A percentile compares a stretch with the other conserved stretches of the same genome.
Evolutionary conservation across 2,113 vertebrate genomes (phyloP).

Genomic region (Neolamprologus cancellatus): DNA sequence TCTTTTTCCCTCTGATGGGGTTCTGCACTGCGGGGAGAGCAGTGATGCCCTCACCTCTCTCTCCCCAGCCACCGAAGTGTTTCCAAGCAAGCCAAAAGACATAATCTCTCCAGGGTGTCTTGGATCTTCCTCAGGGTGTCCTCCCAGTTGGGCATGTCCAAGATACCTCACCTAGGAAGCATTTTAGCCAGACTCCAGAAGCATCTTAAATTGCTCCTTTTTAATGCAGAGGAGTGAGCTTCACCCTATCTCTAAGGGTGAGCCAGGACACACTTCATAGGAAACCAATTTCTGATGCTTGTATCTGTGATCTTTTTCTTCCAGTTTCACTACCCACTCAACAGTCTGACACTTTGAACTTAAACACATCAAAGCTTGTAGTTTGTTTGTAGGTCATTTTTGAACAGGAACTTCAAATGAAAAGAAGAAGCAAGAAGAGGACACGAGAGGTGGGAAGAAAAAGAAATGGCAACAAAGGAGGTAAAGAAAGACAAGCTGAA

Average conservation of each 20-base stretch:
- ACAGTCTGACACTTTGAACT: neutral
- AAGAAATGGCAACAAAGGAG: neutral
- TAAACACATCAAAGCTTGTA: neutral
- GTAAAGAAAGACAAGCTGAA: neutral
- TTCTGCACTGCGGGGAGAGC: neutral
- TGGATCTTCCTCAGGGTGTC: neutral
- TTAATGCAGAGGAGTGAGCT: neutral
- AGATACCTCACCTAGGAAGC: neutral
- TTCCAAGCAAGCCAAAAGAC: neutral
- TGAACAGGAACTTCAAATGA: neutral
- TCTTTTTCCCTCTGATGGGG: neutral
- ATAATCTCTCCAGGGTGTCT: neutral
- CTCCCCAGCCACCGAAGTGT: neutral
- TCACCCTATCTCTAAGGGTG: neutral
- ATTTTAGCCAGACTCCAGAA: neutral
- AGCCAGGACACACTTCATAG: neutral
- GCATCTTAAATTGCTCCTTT: neutral
- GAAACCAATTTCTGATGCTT: neutral
- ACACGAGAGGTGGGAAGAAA: neutral
- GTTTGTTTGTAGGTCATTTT: neutral
- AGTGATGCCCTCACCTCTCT: neutral
- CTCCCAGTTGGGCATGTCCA: neutral
- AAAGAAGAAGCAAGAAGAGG: neutral
- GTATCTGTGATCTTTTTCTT: neutral
- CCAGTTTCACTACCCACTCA: neutral